These are phyloP conservation scores for Panorpa germanica DNA, from an alignment of 2,888 invertebrate species.

Conservation along the genomic window DNA sequence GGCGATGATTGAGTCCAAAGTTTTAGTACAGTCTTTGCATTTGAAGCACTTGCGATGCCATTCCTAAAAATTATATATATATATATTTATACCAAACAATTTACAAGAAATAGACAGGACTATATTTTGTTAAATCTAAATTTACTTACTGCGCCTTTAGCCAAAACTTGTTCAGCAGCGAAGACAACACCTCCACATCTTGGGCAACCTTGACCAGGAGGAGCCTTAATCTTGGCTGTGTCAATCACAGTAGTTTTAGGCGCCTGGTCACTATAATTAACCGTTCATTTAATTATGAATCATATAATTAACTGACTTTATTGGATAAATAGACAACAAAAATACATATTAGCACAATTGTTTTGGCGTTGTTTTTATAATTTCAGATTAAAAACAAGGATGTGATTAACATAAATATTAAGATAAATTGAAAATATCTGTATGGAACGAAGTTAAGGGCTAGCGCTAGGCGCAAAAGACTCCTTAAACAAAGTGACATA, in stretches of 20 bases:
- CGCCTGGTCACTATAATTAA: conserved; percentile 50
- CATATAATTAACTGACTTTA: conserved; percentile 1
- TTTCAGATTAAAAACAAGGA: too few relatives aligned
- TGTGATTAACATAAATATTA: too few relatives aligned
- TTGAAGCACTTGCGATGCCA: conserved; percentile 92
- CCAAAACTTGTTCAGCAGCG: conserved; percentile 85
- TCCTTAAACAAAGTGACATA: too few relatives aligned
- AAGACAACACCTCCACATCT: conserved; percentile 81
- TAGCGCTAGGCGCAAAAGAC: too few relatives aligned
- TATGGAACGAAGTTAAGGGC: too few relatives aligned
- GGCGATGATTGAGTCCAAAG: conserved; percentile 88
- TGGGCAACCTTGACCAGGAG: conserved; percentile 75
- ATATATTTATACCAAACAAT: too few relatives aligned
- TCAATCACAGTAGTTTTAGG: conserved; percentile 61
- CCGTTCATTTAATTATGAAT: conserved; percentile 5
- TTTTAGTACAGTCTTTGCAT: conserved; percentile 81
- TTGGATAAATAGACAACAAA: neutral
- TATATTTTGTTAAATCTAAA: conserved; percentile 15
- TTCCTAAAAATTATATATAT: too few relatives aligned
- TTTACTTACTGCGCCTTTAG: conserved; percentile 69
- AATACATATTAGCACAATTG: neutral
- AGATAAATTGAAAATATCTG: too few relatives aligned
- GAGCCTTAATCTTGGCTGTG: conserved; percentile 60
- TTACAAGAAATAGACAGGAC: neutral
- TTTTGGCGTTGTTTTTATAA: neutral